These are phyloP conservation scores for Camptogramma bilineatum DNA, from an alignment of 2,888 invertebrate genomes.

Conservation along the genomic window DNA sequence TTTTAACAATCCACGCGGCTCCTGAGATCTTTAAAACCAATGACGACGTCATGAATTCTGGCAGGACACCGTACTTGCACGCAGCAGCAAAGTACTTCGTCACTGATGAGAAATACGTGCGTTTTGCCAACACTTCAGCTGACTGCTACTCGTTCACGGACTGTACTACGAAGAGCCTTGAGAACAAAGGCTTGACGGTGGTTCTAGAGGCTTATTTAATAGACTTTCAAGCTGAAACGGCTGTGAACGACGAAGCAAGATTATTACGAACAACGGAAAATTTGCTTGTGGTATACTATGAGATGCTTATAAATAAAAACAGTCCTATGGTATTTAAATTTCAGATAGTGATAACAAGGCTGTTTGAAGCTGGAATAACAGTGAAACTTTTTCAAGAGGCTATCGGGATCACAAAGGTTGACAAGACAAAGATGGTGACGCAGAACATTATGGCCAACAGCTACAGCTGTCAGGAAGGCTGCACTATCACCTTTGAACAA, in stretches of 20 bases:
- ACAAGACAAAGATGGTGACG: constrained; percentile 56
- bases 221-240: constrained; percentile 59
- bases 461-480: constrained; percentile 68
- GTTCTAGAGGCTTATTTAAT: constrained; percentile 57
- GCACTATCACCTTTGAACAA: constrained; percentile 62
- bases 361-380: constrained; percentile 72
- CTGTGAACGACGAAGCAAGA: constrained; percentile 65
- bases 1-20: constrained; percentile 65
- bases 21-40: constrained; percentile 59
- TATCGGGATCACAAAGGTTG: constrained; percentile 60
- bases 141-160: constrained; percentile 58
- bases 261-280: constrained; percentile 59
- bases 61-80: constrained; percentile 54
- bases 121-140: constrained; percentile 55
- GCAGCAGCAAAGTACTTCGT: constrained; percentile 58
- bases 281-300: constrained; percentile 64
- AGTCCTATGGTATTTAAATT: constrained; percentile 53
- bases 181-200: constrained; percentile 61
- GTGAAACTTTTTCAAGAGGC: constrained; percentile 60
- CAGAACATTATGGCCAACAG: constrained; percentile 61
- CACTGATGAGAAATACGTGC: constrained; percentile 55
- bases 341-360: constrained; percentile 49
- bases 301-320: constrained; percentile 66
- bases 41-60: constrained; percentile 61
- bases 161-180: constrained; percentile 53